A percentile compares a stretch with the other conserved stretches of the same genome.
Conservation (phyloP, 2,888 invertebrate species). For the Cephus pygmeus region DNA sequence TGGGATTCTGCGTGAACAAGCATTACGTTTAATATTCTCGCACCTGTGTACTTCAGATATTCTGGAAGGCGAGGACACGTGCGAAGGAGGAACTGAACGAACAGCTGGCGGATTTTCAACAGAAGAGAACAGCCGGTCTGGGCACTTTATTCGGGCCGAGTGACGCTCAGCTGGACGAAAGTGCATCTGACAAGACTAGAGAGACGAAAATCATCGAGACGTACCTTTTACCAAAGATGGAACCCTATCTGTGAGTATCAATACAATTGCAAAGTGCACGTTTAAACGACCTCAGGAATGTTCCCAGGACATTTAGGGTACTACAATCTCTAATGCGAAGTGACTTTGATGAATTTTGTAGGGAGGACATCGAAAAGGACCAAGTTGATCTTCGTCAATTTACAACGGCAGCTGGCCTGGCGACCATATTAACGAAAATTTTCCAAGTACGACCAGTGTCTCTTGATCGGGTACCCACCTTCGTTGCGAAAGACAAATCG, state of each 20-base stretch:
- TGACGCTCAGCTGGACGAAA: slow-evolving; percentile 82
- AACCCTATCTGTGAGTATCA: slow-evolving; percentile 73
- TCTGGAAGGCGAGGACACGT: slow-evolving; percentile 87
- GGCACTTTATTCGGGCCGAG: slow-evolving; percentile 90
- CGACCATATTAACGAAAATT: slow-evolving; percentile 83
- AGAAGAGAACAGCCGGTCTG: slow-evolving; percentile 89
- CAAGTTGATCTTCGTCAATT: slow-evolving; percentile 72
- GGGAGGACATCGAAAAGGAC: slow-evolving; percentile 75
- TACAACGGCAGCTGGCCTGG: slow-evolving; percentile 82
- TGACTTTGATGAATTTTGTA: slow-evolving; percentile 46
- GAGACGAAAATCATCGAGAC: slow-evolving; percentile 82
- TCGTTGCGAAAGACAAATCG: slow-evolving; percentile 87
- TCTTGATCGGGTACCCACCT: slow-evolving; percentile 83
- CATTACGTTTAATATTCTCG: not conserved
- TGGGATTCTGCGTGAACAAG: not conserved
- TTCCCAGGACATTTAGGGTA: not conserved
- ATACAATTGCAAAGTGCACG: not conserved
- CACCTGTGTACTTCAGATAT: slow-evolving; percentile 67
- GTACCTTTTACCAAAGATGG: slow-evolving; percentile 78
- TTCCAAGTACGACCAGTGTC: slow-evolving; percentile 75
- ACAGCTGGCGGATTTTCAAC: slow-evolving; percentile 86
- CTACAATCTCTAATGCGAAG: not conserved
- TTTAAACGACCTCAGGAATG: not conserved
- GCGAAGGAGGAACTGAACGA: slow-evolving; percentile 85
- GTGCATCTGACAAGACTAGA: slow-evolving; percentile 81